Percentiles rank a stretch among this genome's conserved stretches.
Conservation (phyloP, 92 coral and sea anemone genomes). For the Bergia puertoricense region DNA sequence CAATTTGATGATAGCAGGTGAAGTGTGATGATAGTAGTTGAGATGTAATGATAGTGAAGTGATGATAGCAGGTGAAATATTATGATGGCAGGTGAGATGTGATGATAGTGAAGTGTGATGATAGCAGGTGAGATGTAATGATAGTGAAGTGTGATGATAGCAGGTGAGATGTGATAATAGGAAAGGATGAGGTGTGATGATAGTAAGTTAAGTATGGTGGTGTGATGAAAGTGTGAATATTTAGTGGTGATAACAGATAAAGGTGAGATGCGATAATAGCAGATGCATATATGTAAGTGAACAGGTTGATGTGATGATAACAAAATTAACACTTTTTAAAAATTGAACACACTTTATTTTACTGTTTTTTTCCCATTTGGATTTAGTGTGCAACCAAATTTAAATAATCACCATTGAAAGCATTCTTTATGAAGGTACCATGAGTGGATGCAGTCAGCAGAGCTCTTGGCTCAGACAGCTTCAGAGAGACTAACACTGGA, state of each 20-base stretch:
- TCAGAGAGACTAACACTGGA: slow-evolving; percentile 76
- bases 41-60: no score
- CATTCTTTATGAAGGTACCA: slow-evolving; percentile 58
- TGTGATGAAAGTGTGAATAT: no score
- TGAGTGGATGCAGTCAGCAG: slow-evolving; percentile 88
- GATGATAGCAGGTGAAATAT: background rate
- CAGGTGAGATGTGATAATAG: background rate
- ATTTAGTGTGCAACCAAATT: no score
- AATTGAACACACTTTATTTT: no score
- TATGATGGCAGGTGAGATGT: background rate
- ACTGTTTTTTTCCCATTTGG: no score
- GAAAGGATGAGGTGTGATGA: background rate
- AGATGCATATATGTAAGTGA: no score
- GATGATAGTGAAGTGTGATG: background rate
- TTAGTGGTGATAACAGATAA: background rate
- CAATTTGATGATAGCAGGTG: background rate
- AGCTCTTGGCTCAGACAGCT: slow-evolving; percentile 78
- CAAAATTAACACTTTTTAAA: no score
- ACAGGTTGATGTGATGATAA: no score
- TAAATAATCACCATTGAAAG: no score
- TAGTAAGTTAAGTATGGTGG: background rate
- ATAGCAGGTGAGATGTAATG: background rate
- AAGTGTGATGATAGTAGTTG: background rate
- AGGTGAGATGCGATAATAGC: background rate
- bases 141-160: no score